Conservation (phyloP, 2,797 vertebrate genomes). For the Lithobates sylvaticus region DNA sequence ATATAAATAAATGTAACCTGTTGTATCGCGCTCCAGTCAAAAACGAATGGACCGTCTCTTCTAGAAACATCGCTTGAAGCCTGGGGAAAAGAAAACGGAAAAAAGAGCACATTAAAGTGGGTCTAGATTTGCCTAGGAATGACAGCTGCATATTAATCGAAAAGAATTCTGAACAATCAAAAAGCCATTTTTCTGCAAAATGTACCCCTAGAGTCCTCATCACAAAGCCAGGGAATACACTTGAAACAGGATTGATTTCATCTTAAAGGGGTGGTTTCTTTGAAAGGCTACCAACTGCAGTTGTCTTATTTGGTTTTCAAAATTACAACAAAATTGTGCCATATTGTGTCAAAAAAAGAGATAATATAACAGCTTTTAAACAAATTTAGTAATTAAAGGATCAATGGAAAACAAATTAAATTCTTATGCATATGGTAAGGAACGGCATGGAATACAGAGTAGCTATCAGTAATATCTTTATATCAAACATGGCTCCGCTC, state of each 20-base stretch:
- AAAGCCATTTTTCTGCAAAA: conserved; percentile 88
- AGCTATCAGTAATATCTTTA: conserved; percentile 63
- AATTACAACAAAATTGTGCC: conserved; percentile 93
- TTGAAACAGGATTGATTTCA: conserved; percentile 98
- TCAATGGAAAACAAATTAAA: conserved; percentile 77
- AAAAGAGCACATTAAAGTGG: conserved; percentile 88
- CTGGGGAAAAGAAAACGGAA: conserved; percentile 80
- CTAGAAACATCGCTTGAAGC: conserved; percentile 77
- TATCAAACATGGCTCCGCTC: neutral
- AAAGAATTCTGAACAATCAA: conserved; percentile 98
- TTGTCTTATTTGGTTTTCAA: conserved; percentile 85
- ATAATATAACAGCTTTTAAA: conserved; percentile 90
- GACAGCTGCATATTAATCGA: conserved; percentile 99
- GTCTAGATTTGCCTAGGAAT: conserved; percentile 91
- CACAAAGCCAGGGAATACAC: conserved; percentile 85
- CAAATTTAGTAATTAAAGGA: conserved; percentile 90
- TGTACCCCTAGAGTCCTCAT: conserved; percentile 90
- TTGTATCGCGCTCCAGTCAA: conserved; percentile 65
- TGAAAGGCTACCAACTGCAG: conserved; percentile 92
- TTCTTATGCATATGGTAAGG: conserved; percentile 68
- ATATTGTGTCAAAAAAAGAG: conserved; percentile 96
- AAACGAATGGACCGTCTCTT: conserved; percentile 70
- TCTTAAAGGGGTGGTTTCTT: conserved; percentile 93
- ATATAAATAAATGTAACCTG: conserved; percentile 63
- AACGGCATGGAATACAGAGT: conserved; percentile 70